Base-by-base conservation (phyloP, 1,140 invertebrate species). In the Cotesia chilonis region DNA sequence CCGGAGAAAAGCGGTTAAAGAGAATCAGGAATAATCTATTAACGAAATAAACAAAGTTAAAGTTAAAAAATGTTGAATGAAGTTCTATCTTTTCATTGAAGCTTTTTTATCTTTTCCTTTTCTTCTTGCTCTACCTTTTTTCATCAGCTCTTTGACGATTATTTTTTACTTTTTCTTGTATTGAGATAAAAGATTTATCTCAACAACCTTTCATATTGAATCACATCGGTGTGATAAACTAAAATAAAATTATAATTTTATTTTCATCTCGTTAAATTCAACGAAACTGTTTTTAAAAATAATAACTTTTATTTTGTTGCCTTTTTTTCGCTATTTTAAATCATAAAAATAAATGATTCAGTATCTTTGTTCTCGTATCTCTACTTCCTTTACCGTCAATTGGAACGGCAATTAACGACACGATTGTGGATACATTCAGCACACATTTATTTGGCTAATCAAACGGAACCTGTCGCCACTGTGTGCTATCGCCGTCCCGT, bases 391-490 rank as follows among this genome's bases (percentile, higher is more conserved):
- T 47, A 47, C 41, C 41, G 10, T 47, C 41, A 47, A 47, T 47
- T 47, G 41, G 41, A 47, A 47, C 5, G 41, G 41, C 41, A 47
- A 47, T 47, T 47, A 47, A 47, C 41, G 10, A 47, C 41, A 10
- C 41, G 41, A 10, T 47, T 47, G 41, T 47, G 41, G 41, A 47
- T 47, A 10, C 41, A 28, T 61, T 61, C 59, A 28, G 5, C 20
- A 61, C 59, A 61, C 59, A 61, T 61, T 61, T 61, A 61, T 61
- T 28, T 17, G 10, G 28, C 10, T 28, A 28, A 61, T 61, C 59
- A 61, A 61, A 61, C 59, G 59, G 59, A 61, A 61, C 59, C 9
- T 28, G 59, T 61, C 28, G 28, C 17, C 59, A 61, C 59, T 28
- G 6, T 28, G 28, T 10, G 10, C 28, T 61, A 61, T 61, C 59